Base-by-base conservation (phyloP, 2,888 invertebrate species). In the Noctua fimbriata region DNA sequence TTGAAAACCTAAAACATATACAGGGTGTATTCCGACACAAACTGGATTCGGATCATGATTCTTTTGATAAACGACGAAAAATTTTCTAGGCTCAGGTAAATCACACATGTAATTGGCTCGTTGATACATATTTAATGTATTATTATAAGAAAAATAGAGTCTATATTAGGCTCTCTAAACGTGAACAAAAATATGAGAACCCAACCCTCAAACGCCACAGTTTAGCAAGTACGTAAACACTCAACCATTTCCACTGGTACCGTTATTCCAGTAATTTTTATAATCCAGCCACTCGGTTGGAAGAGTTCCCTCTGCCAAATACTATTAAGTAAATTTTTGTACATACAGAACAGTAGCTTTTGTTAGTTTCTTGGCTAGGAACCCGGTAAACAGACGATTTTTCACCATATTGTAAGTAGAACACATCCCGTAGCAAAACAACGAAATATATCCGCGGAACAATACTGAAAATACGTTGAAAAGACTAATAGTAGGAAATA, bases 321-420 rank as follows among this genome's bases (percentile, higher is more conserved):
- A 89, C 92, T 92, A 92, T 93, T 93, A 93, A 93, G 92, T 92
- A 92, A 91, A 91, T 93, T 93, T 93, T 90, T 90, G 91, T 90
- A 90, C 89, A 92, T 90, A 91, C 89, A 91, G 88, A 92, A 91
- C 91, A 90, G 90, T 88, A 84, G 89, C 92, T 91, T 91, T 93
- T 93, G 92, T 92, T 92, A 89, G 88, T 90, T 93, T 93, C 92
- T 94, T 94, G 94, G 94, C 94, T 91, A 82, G 87, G 78, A 81
- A 87, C 81, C 81, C 85, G 84, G 92, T 93, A 92, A 93, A 92
- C 93, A 93, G 86, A 88, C 89, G 88, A 92, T 91, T 91, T 91
- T 89, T 91, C 91, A 90, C 88, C 89, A 88, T 88, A 89, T 88
- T 90, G 88, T 89, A 90, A 90, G 88, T 91, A 82, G 90, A 88